Percentiles rank a stretch among this genome's conserved stretches.
These are phyloP conservation scores for Ceratitis capitata DNA, from an alignment of 1,140 invertebrate genomes.

Conservation along the genomic window DNA sequence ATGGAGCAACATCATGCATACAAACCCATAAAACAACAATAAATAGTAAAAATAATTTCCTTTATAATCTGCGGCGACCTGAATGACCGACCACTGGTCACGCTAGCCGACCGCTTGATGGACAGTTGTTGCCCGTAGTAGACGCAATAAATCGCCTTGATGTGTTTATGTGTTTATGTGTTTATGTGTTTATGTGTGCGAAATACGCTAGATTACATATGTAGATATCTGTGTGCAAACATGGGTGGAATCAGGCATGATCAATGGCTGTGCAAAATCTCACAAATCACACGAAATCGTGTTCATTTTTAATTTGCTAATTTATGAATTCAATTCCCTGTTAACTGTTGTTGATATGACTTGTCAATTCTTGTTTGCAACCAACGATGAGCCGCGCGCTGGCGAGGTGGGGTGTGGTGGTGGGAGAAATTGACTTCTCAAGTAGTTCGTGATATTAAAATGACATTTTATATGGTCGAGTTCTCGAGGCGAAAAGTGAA, in stretches of 20 bases:
- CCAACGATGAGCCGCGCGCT: too few species aligned
- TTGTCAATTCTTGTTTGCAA: not conserved
- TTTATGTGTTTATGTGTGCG: too few species aligned
- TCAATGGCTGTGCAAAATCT: constrained; percentile 10
- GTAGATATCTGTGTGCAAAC: not conserved
- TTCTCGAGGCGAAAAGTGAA: too few species aligned
- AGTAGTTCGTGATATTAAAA: constrained; percentile 7
- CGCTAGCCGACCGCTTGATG: not conserved
- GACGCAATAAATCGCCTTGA: not conserved
- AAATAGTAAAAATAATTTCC: not conserved
- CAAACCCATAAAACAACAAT: too few species aligned
- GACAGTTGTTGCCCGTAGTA: not conserved
- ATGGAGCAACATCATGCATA: too few species aligned
- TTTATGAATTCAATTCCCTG: not conserved
- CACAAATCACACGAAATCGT: constrained; percentile 13
- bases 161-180: too few species aligned
- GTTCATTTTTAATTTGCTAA: constrained; percentile 22
- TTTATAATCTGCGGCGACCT: not conserved
- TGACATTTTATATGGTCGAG: constrained; percentile 14
- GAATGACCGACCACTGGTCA: not conserved
- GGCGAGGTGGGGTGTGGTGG: not conserved
- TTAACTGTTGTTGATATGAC: not conserved
- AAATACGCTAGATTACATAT: too few species aligned
- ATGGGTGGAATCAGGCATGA: not conserved
- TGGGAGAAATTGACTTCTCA: constrained; percentile 19